A percentile compares a stretch with the other conserved stretches of the same genome.
Evolutionary conservation across 2,113 vertebrate species (phyloP).

Genomic region (Callorhinus ursinus): DNA sequence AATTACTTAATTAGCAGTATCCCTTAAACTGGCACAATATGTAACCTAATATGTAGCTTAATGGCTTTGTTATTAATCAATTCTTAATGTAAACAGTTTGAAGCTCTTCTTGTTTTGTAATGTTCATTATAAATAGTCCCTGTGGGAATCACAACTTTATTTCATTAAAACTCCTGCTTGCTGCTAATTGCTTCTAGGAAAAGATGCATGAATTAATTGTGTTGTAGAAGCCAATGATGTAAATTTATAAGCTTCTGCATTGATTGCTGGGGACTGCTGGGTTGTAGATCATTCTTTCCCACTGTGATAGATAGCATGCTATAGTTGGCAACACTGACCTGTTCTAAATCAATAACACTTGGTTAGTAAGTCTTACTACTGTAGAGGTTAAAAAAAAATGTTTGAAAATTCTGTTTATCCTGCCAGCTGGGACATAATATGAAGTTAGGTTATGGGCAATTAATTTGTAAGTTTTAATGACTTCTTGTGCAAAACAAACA

Average conservation of each 20-base stretch:
- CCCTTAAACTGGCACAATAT: constrained; percentile 72
- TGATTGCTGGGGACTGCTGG: constrained; percentile 41
- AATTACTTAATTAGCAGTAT: constrained; percentile 78
- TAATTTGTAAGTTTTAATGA: constrained; percentile 79
- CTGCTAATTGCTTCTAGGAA: constrained; percentile 84
- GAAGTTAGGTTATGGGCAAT: constrained; percentile 65
- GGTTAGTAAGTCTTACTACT: constrained; percentile 25
- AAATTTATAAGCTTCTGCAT: constrained; percentile 61
- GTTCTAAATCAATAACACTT: constrained; percentile 64
- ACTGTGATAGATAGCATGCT: neutral
- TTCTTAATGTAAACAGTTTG: constrained; percentile 83
- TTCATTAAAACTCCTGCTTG: constrained; percentile 84
- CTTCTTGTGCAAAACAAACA: constrained; percentile 60
- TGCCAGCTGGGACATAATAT: constrained; percentile 42
- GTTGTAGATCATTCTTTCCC: constrained; percentile 46
- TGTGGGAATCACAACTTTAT: constrained; percentile 82
- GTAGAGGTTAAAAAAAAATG: constrained; percentile 33
- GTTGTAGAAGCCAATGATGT: constrained; percentile 74
- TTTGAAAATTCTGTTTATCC: constrained; percentile 69
- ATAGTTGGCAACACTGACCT: constrained; percentile 23
- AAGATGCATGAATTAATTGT: constrained; percentile 82
- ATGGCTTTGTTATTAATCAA: constrained; percentile 85
- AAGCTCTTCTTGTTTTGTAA: constrained; percentile 78
- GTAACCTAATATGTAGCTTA: constrained; percentile 74
- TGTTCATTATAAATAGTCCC: constrained; percentile 83